These are phyloP conservation scores for Drosophila tristis DNA, from an alignment of 1,140 invertebrate species.

Conservation along the genomic window DNA sequence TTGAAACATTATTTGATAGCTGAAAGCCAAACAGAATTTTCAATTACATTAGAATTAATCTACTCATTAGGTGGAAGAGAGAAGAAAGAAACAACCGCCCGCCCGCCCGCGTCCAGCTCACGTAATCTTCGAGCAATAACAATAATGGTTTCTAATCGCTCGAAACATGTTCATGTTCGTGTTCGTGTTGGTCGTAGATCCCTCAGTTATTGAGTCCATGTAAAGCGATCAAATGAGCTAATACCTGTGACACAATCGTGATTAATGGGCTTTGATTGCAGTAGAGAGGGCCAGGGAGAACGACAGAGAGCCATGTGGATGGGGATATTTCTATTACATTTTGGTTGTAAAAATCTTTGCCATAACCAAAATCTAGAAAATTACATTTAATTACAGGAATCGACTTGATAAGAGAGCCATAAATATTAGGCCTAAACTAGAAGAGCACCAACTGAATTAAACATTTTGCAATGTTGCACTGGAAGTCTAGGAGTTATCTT, in stretches of 20 bases:
- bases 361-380: conserved; percentile 12
- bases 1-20: conserved; percentile 18
- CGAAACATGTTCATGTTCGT: conserved; percentile 5
- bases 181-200: conserved; percentile 13
- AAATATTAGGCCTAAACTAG: conserved; percentile 24
- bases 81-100: not conserved
- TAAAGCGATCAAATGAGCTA: conserved; percentile 49
- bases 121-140: conserved; percentile 30
- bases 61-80: conserved; percentile 16
- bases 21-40: conserved; percentile 10
- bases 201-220: conserved; percentile 35
- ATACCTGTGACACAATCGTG: conserved; percentile 59
- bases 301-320: conserved; percentile 10
- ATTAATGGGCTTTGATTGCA: conserved; percentile 41
- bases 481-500: no score
- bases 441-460: not conserved
- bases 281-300: conserved; percentile 17
- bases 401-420: conserved; percentile 31
- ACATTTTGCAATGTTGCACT: not conserved
- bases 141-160: conserved; percentile 43
- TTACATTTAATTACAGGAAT: conserved; percentile 33
- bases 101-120: conserved; percentile 2
- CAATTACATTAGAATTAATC: conserved; percentile 49
- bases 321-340: not conserved
- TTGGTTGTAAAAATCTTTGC: conserved; percentile 12